These are phyloP conservation scores for Myrmecobius fasciatus DNA, from an alignment of 2,113 vertebrate species.

Conservation along the genomic window DNA sequence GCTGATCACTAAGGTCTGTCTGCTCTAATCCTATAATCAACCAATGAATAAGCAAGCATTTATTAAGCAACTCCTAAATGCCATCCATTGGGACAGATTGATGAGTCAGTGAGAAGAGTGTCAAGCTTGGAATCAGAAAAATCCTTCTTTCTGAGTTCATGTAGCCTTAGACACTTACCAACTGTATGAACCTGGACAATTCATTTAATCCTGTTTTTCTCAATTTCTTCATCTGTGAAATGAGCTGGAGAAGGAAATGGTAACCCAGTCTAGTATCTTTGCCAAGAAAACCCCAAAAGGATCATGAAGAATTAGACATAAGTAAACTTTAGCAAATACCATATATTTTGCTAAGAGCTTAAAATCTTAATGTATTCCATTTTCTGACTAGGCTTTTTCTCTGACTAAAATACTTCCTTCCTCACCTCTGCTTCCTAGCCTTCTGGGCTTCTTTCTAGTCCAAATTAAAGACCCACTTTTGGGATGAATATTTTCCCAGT, in stretches of 20 bases:
- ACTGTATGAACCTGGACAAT: background rate
- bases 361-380: background rate
- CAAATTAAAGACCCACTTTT: background rate
- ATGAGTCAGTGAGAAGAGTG: background rate
- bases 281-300: background rate
- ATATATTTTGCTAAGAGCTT: background rate
- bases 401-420: background rate
- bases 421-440: background rate
- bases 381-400: background rate
- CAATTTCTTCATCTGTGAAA: background rate
- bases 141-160: background rate
- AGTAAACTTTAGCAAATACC: background rate
- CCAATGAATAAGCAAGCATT: background rate
- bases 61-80: background rate
- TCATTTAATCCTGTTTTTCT: background rate
- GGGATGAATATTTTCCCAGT: background rate
- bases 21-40: background rate
- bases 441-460: background rate
- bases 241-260: background rate
- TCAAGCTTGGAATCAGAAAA: background rate
- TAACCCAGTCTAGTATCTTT: background rate
- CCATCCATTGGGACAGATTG: background rate
- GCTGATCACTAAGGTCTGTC: background rate
- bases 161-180: background rate
- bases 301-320: background rate